phyloP scores from a whole-genome alignment of 2,797 vertebrate genomes.

The Amblyraja radiata region DNA sequence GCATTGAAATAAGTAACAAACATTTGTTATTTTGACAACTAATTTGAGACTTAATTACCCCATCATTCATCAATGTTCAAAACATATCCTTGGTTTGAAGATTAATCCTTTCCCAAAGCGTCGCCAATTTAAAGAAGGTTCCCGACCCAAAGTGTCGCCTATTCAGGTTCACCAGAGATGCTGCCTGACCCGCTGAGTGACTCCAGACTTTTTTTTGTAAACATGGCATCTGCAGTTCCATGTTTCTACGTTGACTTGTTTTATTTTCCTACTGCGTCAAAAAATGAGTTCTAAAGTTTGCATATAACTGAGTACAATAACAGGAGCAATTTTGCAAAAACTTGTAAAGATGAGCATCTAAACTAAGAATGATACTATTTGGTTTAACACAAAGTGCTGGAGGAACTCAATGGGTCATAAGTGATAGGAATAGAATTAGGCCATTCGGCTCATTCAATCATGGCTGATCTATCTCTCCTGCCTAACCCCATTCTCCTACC shows the following conservation, averaged over 20 bases:
- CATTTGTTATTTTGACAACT: constrained; percentile 19
- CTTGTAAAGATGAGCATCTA: background rate
- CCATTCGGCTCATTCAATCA: no score
- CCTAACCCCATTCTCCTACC: no score
- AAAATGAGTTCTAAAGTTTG: background rate
- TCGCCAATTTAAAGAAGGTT: no score
- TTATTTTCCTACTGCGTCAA: constrained; percentile 4
- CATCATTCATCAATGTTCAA: constrained; percentile 28
- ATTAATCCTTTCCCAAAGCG: no score
- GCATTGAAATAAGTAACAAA: constrained; percentile 5
- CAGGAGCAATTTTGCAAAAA: background rate
- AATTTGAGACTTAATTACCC: constrained; percentile 20
- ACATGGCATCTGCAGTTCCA: no score
- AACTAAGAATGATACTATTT: background rate
- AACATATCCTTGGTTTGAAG: background rate
- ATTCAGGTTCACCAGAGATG: no score
- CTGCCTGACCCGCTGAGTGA: no score
- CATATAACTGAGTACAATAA: background rate
- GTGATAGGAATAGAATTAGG: no score
- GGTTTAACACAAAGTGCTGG: background rate
- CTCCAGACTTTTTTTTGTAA: no score
- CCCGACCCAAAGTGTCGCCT: no score
- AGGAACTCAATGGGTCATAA: no score
- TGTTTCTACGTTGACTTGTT: background rate
- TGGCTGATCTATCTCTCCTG: no score